Percentiles rank a stretch among this genome's conserved stretches.
Evolutionary conservation across 2,888 invertebrate species (phyloP).

Genomic region (Aradus depressus): DNA sequence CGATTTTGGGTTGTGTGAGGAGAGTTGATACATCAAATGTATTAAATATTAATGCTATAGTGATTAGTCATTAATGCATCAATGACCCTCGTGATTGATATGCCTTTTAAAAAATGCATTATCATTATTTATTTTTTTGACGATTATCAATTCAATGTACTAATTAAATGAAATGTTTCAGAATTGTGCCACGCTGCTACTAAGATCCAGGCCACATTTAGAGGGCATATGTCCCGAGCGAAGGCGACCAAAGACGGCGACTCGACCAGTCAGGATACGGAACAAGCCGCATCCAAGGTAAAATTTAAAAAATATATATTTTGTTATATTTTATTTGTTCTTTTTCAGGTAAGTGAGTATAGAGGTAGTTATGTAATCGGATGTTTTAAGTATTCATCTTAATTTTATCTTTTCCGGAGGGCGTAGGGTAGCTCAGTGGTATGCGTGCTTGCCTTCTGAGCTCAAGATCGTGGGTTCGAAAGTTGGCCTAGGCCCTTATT

Average conservation of each 20-base stretch:
- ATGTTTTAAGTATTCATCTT: too few relatives aligned
- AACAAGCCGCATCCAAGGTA: conserved; percentile 8
- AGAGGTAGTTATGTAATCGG: neutral
- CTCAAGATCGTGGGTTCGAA: too few relatives aligned
- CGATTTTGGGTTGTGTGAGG: too few relatives aligned
- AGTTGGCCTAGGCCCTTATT: too few relatives aligned
- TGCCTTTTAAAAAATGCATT: neutral
- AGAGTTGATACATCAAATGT: too few relatives aligned
- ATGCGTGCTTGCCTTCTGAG: too few relatives aligned
- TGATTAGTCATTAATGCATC: neutral
- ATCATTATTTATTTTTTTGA: neutral
- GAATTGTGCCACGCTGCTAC: conserved; percentile 73
- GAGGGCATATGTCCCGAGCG: conserved; percentile 28
- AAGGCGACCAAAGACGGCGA: conserved; percentile 16
- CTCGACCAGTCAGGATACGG: conserved; percentile 8
- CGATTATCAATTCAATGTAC: neutral
- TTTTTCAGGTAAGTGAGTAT: neutral
- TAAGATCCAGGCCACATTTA: conserved; percentile 81
- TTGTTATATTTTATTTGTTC: neutral
- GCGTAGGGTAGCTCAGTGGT: too few relatives aligned
- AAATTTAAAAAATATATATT: neutral
- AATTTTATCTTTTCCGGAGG: too few relatives aligned
- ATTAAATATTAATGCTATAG: too few relatives aligned
- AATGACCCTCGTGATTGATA: too few relatives aligned
- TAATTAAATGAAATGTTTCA: conserved; percentile 35